Evolutionary conservation across 2,113 vertebrate species (phyloP).

Genomic region (Amia ocellicauda): DNA sequence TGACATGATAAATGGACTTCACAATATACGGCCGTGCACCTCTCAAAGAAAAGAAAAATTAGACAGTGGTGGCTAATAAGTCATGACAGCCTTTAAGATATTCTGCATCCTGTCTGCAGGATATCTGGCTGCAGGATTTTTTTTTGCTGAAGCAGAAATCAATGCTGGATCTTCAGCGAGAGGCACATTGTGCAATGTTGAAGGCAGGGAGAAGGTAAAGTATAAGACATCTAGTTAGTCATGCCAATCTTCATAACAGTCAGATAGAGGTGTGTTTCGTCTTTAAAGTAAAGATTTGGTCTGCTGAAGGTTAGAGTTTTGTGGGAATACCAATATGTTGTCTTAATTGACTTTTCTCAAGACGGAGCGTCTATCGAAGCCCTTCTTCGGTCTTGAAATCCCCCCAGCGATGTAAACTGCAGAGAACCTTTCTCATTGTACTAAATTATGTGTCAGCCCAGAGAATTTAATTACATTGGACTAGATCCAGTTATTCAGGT

Average conservation of each 20-base stretch:
- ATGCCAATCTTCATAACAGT: no score
- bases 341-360: constrained; percentile 4
- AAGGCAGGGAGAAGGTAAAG: no score
- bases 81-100: constrained; percentile 8
- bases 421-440: neutral
- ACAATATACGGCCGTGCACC: no score
- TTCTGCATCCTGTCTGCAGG: neutral
- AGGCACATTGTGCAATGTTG: no score
- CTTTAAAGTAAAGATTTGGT: neutral
- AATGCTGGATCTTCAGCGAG: no score
- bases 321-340: neutral
- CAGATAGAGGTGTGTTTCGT: no score
- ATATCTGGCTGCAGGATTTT: no score
- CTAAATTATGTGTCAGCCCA: constrained; percentile 2
- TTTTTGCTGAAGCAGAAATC: no score
- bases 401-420: neutral
- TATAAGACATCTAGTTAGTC: no score
- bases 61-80: constrained; percentile 2
- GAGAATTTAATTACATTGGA: constrained; percentile 10
- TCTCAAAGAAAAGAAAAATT: neutral
- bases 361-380: neutral
- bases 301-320: neutral
- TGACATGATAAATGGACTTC: no score
- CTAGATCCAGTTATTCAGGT: neutral
- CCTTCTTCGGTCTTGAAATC: neutral